A percentile compares a stretch with the other conserved stretches of the same genome.
These are phyloP conservation scores for Leptopilina myrica DNA, from an alignment of 2,888 invertebrate genomes.

Conservation along the genomic window DNA sequence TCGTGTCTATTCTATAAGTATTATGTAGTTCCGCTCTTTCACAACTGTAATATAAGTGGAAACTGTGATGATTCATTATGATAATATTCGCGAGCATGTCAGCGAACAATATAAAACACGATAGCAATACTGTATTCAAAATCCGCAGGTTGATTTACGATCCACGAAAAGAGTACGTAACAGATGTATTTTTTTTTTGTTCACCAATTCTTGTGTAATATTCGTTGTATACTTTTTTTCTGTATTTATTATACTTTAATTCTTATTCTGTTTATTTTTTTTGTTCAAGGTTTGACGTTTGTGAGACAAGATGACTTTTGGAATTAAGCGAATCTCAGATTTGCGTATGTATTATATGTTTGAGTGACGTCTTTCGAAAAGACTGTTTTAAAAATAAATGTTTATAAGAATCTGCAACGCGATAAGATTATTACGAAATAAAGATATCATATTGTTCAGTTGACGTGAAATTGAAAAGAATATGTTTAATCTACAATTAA, in stretches of 20 bases:
- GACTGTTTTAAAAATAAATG: no score
- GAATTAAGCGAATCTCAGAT: no score
- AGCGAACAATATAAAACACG: neutral
- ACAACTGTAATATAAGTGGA: neutral
- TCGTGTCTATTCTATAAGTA: neutral
- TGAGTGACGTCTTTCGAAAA: no score
- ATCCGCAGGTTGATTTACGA: slow-evolving; percentile 12
- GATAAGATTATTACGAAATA: no score
- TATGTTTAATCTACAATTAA: no score
- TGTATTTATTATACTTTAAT: neutral
- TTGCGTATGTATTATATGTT: no score
- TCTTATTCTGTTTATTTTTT: no score
- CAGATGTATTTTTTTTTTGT: neutral
- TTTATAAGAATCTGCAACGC: no score
- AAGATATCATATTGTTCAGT: no score
- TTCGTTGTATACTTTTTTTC: neutral
- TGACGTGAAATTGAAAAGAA: no score
- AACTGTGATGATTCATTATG: slow-evolving; percentile 20
- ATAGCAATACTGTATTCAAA: neutral
- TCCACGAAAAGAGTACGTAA: neutral
- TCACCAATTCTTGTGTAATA: neutral
- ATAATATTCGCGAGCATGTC: neutral
- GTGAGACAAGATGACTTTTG: no score
- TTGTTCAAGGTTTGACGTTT: no score
- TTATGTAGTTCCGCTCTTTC: slow-evolving; percentile 10